A percentile compares a stretch with the other conserved stretches of the same genome.
Conservation (phyloP, 2,797 vertebrate genomes). For the Poeciliopsis presidionis region DNA sequence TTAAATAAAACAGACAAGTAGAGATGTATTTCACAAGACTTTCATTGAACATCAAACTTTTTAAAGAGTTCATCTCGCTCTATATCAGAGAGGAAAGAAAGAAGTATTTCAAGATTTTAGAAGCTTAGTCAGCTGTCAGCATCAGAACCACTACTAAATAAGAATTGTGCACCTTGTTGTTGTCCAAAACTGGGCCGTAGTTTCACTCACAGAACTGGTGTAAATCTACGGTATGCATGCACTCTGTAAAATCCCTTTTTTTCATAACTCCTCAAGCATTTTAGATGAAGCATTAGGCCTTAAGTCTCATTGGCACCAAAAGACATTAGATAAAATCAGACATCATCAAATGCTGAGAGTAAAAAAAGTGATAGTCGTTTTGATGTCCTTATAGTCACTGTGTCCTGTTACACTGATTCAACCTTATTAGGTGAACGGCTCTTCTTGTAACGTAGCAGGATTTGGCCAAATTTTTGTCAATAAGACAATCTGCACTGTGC, state of each 20-base stretch:
- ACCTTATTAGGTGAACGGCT: constrained; percentile 15
- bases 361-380: constrained; percentile 22
- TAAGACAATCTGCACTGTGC: constrained; percentile 49
- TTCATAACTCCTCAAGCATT: background rate
- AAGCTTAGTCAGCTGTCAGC: background rate
- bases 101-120: background rate
- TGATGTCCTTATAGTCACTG: background rate
- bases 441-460: constrained; percentile 25
- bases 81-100: too few relatives aligned
- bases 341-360: constrained; percentile 16
- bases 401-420: constrained; percentile 31
- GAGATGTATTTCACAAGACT: background rate
- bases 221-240: too few relatives aligned
- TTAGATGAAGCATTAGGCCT: background rate
- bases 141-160: background rate
- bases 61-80: too few relatives aligned
- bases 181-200: background rate
- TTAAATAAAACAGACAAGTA: background rate
- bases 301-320: constrained; percentile 6
- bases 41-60: too few relatives aligned
- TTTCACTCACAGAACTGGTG: background rate
- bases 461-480: constrained; percentile 32
- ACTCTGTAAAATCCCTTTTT: background rate
- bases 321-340: constrained; percentile 13
- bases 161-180: background rate